phyloP scores from a whole-genome alignment of 2,797 vertebrate genomes.

The Dryobates pubescens region DNA sequence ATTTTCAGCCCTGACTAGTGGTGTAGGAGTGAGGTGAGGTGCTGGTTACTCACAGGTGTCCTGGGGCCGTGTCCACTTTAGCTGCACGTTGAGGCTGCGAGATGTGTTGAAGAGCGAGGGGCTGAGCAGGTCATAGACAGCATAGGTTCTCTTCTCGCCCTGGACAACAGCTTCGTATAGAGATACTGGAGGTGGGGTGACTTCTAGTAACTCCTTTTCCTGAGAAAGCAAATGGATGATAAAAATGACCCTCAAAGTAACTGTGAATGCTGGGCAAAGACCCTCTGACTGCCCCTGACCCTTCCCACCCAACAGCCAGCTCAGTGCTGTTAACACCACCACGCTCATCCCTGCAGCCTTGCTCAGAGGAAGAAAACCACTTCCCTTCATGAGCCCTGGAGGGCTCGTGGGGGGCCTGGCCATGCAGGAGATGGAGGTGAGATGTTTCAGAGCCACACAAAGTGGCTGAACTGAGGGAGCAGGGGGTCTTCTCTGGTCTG shows the following conservation, averaged over 20 bases:
- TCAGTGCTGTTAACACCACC: not conserved
- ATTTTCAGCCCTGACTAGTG: not conserved
- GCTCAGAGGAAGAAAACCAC: not conserved
- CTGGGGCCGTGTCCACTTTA: constrained; percentile 87
- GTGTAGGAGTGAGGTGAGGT: not conserved
- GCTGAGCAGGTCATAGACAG: constrained; percentile 90
- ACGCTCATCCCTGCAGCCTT: not conserved
- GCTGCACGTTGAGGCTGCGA: constrained; percentile 90
- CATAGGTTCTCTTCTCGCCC: constrained; percentile 89
- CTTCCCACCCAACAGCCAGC: not conserved
- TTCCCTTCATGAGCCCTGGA: accelerated
- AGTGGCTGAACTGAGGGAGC: not conserved
- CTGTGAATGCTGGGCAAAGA: not conserved
- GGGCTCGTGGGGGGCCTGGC: not conserved
- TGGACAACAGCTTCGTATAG: constrained; percentile 85
- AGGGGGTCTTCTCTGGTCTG: not conserved
- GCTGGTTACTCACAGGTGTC: constrained; percentile 80
- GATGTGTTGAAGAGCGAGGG: constrained; percentile 82
- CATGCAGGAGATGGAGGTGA: not conserved
- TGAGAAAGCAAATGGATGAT: constrained; percentile 39
- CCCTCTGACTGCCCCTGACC: not conserved
- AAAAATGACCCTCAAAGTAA: not conserved
- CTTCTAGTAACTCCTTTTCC: constrained; percentile 88
- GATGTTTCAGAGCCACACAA: not conserved
- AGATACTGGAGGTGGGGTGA: constrained; percentile 83